A percentile compares a stretch with the other conserved stretches of the same genome.
Evolutionary conservation across 2,888 invertebrate species (phyloP).

Genomic region (Digitonthophagus gazella): DNA sequence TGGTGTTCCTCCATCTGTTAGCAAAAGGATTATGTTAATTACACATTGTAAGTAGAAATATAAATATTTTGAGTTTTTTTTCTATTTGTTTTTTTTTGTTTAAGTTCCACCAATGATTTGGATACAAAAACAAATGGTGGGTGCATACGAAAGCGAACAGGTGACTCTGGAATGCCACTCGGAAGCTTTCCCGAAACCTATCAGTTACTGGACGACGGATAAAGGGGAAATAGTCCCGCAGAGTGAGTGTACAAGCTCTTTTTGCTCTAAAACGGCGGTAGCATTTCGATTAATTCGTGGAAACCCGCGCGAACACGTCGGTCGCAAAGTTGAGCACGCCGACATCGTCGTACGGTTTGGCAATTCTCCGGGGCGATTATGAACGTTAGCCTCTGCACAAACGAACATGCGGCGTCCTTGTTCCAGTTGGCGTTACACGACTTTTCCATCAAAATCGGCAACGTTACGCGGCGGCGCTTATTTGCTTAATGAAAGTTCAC

Average conservation of each 20-base stretch:
- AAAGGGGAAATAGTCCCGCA: conserved; percentile 73
- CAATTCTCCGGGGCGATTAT: not conserved
- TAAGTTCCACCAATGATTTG: conserved; percentile 83
- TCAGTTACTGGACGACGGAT: conserved; percentile 82
- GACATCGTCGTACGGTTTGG: not conserved
- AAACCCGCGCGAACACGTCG: not conserved
- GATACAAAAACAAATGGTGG: conserved; percentile 80
- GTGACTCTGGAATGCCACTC: conserved; percentile 78
- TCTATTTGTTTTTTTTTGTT: conserved; percentile 35
- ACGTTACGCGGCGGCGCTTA: not conserved
- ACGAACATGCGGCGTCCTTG: not conserved
- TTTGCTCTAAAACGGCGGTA: no score
- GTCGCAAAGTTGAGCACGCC: not conserved
- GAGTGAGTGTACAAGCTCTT: conserved; percentile 61
- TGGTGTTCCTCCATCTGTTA: conserved; percentile 77
- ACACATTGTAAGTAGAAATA: conserved; percentile 74
- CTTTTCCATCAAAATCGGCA: not conserved
- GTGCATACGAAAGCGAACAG: conserved; percentile 71
- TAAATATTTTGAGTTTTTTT: not conserved
- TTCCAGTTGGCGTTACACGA: not conserved
- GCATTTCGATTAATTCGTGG: no score
- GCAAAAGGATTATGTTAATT: conserved; percentile 75
- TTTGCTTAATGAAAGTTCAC: not conserved
- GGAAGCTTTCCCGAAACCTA: conserved; percentile 82
- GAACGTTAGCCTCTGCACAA: not conserved